A percentile compares a stretch with the other conserved stretches of the same genome.
These are phyloP conservation scores for Entosphenus tridentatus DNA, from an alignment of 2,113 vertebrate species.

Conservation along the genomic window DNA sequence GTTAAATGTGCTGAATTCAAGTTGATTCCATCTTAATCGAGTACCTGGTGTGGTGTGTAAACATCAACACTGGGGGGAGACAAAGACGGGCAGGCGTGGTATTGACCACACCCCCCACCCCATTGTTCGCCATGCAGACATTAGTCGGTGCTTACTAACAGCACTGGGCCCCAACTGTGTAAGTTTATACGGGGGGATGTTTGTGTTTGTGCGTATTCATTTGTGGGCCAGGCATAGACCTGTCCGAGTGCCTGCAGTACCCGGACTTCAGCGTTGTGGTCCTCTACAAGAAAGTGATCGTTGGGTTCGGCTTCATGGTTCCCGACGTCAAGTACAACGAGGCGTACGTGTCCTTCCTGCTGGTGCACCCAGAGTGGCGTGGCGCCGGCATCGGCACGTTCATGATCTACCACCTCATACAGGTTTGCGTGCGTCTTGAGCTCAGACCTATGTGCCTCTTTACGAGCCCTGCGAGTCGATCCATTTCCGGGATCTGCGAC, in stretches of 20 bases:
- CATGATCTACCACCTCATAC: conserved; percentile 97
- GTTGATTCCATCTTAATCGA: no score
- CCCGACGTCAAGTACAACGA: conserved; percentile 92
- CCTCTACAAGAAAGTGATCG: conserved; percentile 79
- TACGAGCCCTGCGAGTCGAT: not conserved
- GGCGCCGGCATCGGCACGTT: conserved; percentile 82
- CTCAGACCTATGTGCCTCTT: not conserved
- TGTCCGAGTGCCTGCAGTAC: conserved; percentile 88
- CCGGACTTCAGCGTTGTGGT: conserved; percentile 93
- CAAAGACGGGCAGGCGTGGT: no score
- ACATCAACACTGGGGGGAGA: no score
- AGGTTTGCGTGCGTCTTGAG: conserved; percentile 27
- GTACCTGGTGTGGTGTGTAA: no score
- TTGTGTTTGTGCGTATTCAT: no score
- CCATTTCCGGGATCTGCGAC: no score
- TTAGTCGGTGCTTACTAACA: no score
- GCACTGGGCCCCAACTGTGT: no score
- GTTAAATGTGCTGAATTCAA: no score
- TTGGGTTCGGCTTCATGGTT: conserved; percentile 94
- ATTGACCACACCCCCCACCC: no score
- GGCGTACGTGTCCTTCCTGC: conserved; percentile 87
- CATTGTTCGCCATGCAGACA: no score
- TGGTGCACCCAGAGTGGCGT: conserved; percentile 93
- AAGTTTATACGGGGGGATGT: no score
- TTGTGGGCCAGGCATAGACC: conserved; percentile 42